phyloP scores from a whole-genome alignment of 2,888 invertebrate genomes.

The Lasioglossum pauxillum region DNA sequence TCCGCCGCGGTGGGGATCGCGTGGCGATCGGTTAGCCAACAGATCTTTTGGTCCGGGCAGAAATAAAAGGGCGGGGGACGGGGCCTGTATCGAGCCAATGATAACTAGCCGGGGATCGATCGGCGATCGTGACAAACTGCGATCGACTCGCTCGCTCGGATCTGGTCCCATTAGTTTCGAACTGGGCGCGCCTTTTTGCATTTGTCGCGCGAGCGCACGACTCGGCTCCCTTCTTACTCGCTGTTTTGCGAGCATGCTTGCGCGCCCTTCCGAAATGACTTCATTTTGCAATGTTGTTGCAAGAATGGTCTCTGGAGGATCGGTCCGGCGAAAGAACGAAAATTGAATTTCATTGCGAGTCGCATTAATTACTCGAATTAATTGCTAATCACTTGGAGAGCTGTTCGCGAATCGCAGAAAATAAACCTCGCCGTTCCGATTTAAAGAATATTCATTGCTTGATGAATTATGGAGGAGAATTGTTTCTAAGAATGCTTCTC shows the following conservation, averaged over 20 bases:
- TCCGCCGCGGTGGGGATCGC: slow-evolving; percentile 20
- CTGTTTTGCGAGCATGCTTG: slow-evolving; percentile 43
- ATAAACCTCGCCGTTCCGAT: background rate
- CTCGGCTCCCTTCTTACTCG: slow-evolving; percentile 31
- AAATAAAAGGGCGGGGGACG: background rate
- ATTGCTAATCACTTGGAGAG: background rate
- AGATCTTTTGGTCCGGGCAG: background rate
- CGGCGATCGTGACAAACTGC: slow-evolving; percentile 64
- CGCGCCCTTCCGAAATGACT: slow-evolving; percentile 48
- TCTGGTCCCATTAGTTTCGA: slow-evolving; percentile 55
- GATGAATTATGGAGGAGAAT: slow-evolving; percentile 17
- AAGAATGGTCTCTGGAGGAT: slow-evolving; percentile 8
- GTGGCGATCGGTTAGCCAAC: slow-evolving; percentile 13
- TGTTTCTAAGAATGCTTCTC: background rate
- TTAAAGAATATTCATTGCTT: background rate
- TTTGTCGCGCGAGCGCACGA: slow-evolving; percentile 43
- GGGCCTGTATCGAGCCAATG: slow-evolving; percentile 29
- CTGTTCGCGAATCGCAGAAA: background rate
- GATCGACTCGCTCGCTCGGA: slow-evolving; percentile 34
- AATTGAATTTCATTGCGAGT: background rate
- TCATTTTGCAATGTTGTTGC: slow-evolving; percentile 43
- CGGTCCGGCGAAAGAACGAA: background rate
- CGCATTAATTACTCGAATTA: background rate
- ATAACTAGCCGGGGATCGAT: slow-evolving; percentile 51
- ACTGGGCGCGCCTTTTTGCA: slow-evolving; percentile 40